Base-by-base conservation (phyloP, 1,140 invertebrate species). In the Ceratosolen fusciceps region DNA sequence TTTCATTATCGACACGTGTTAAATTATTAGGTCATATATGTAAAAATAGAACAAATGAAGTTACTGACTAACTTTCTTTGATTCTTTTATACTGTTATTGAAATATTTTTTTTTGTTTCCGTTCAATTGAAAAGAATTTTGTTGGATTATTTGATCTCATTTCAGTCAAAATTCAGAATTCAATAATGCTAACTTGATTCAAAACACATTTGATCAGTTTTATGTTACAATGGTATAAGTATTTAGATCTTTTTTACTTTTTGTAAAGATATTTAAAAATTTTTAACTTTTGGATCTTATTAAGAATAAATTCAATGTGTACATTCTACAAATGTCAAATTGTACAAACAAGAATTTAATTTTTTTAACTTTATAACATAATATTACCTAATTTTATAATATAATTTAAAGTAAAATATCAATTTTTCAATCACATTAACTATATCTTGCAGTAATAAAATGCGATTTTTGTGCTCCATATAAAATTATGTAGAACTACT, bases 401-500 rank as follows among this genome's bases (percentile, higher is more conserved):
- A 78, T 10, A 72, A 34, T 49, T n/a, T 71, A 34, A 39, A 65
- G 39, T 43, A 54, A 37, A 67, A 49, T 65, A n/a, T 8, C 21
- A 58, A 68, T 47, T 58, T n/a, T 58, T 68, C 37, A 65, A 68
- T 74, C 14, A 21, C 49, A 4, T 43, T 54, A 37, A 74, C 49
- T 80, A 24, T 1, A 54, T 52, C 24, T 78, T 79, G 74, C 81
- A 79, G 84, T 83, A 83, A 86, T 83, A 83, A 80, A 83, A 86
- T 80, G 78, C 80, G 65, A 84, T 83, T 85, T 82, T 76, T 79
- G 77, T 80, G 31, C 26, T 73, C 83, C 80, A 74, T 76, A 79
- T 73, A 67, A 81, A 60, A 86, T 85, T 85, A 77, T 79, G 85
- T 82, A 76, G 84, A 79, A 86, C 85, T 88, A 85, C 86, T 84